These are phyloP conservation scores for Tetramorium alpestre DNA, from an alignment of 1,140 invertebrate species.

Conservation along the genomic window DNA sequence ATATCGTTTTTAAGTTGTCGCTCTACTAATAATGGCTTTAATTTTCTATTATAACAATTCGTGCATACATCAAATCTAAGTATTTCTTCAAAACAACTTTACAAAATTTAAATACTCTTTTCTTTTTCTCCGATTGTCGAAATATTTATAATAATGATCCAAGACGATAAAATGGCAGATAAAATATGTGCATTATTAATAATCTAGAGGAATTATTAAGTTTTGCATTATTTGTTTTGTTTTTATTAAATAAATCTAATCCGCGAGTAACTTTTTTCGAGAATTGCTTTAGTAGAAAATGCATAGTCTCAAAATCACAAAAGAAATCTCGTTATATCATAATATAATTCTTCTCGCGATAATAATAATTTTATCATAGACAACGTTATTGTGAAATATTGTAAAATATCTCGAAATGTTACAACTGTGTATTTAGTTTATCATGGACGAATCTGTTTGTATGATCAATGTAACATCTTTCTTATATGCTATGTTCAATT, in stretches of 20 bases:
- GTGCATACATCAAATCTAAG: neutral
- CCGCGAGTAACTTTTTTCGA: neutral
- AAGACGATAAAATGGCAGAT: neutral
- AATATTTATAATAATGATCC: neutral
- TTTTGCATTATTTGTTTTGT: neutral
- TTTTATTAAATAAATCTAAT: neutral
- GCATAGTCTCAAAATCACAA: neutral
- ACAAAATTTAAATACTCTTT: neutral
- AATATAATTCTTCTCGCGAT: neutral
- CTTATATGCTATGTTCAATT: neutral
- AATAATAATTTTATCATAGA: slow-evolving; percentile 8
- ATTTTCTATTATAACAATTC: slow-evolving; percentile 8
- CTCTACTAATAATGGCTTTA: neutral
- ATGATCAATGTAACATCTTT: neutral
- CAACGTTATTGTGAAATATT: neutral
- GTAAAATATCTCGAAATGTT: neutral
- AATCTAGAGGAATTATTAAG: neutral
- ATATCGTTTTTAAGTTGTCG: neutral
- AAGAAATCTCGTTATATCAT: too few species aligned
- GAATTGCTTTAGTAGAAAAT: neutral
- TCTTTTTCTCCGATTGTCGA: neutral
- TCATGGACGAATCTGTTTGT: neutral
- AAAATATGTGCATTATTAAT: slow-evolving; percentile 3
- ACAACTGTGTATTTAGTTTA: neutral
- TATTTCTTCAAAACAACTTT: neutral